Percentiles rank a stretch among this genome's conserved stretches.
phyloP scores from a whole-genome alignment of 2,113 vertebrate genomes.

The Anoura caudifer region DNA sequence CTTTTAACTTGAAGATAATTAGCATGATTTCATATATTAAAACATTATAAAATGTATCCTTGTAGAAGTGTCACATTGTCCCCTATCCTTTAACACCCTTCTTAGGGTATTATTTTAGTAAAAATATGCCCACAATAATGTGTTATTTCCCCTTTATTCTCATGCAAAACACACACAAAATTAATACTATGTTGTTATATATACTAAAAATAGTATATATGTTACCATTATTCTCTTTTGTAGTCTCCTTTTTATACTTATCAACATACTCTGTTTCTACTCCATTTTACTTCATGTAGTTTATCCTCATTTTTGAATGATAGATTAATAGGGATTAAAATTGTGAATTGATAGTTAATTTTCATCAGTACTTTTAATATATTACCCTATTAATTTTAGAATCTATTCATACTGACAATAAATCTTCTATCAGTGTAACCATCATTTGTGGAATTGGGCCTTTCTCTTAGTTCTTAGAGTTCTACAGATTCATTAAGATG shows the following conservation, averaged over 20 bases:
- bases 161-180: background rate
- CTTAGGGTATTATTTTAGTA: background rate
- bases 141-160: background rate
- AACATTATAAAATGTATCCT: background rate
- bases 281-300: background rate
- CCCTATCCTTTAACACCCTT: rapidly evolving
- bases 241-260: background rate
- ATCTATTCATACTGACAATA: background rate
- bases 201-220: background rate
- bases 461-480: background rate
- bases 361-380: background rate
- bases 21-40: background rate
- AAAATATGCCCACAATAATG: background rate
- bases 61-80: background rate
- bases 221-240: background rate
- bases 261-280: background rate
- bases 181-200: background rate
- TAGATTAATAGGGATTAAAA: background rate
- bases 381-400: background rate
- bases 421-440: background rate
- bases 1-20: constrained; percentile 33
- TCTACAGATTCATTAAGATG: background rate
- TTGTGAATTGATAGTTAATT: background rate
- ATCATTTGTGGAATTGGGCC: background rate
- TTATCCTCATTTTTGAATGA: background rate